Percentiles rank a stretch among this genome's conserved stretches.
Evolutionary conservation across 1,140 invertebrate genomes (phyloP).

Genomic region (Coboldia fuscipes): DNA sequence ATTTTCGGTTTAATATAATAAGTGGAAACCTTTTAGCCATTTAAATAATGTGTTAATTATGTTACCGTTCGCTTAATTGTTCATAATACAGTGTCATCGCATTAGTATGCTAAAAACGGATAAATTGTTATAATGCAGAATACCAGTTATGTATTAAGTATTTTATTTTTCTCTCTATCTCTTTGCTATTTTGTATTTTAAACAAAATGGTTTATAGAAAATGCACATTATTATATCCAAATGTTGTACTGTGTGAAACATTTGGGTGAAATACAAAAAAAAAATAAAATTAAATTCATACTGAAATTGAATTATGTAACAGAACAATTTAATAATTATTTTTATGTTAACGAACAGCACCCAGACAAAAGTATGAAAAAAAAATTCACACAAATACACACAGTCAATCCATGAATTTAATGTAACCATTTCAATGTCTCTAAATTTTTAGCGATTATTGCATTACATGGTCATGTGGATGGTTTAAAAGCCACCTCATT

Average conservation of each 20-base stretch:
- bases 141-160: no score
- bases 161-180: no score
- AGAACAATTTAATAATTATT: not conserved
- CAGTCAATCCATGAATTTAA: not conserved
- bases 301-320: not conserved
- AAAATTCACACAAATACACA: no score
- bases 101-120: no score
- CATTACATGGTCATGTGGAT: no score
- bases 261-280: not conserved
- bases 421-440: not conserved
- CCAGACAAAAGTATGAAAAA: not conserved
- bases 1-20: no score
- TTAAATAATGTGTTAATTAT: no score
- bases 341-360: conserved; percentile 4
- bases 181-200: not conserved
- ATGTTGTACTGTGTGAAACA: not conserved
- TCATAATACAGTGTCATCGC: no score
- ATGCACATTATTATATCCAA: not conserved
- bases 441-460: not conserved
- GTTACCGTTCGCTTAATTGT: no score
- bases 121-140: no score
- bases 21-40: no score
- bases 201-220: not conserved
- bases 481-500: no score
- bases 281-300: not conserved